A percentile compares a stretch with the other conserved stretches of the same genome.
Conservation (phyloP, 2,888 invertebrate genomes). For the Cordilura impudica region DNA sequence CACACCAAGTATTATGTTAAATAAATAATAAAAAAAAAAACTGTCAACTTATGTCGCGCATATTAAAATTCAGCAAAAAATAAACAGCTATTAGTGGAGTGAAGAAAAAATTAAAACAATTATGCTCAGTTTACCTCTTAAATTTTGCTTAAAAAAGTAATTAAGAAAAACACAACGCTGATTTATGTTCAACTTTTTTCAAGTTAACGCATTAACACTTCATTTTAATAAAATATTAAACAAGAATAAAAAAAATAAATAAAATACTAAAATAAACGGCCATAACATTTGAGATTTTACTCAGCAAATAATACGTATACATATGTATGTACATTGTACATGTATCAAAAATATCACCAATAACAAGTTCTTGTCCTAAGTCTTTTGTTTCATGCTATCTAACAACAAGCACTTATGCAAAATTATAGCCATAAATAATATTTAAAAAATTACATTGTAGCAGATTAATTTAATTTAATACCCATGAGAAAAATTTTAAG, state of each 20-base stretch:
- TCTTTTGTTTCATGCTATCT: constrained; percentile 53
- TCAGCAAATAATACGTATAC: neutral
- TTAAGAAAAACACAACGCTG: constrained; percentile 56
- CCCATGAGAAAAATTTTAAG: constrained; percentile 38
- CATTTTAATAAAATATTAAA: constrained; percentile 34
- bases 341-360: neutral
- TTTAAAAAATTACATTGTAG: constrained; percentile 29
- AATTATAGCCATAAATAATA: constrained; percentile 25
- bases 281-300: constrained; percentile 9
- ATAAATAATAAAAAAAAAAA: constrained; percentile 14
- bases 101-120: constrained; percentile 7
- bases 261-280: neutral
- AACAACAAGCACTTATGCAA: neutral
- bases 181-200: constrained; percentile 50
- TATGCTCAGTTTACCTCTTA: constrained; percentile 1
- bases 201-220: constrained; percentile 60
- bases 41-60: constrained; percentile 44
- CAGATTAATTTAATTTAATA: constrained; percentile 54
- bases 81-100: constrained; percentile 1
- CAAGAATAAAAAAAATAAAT: neutral
- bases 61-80: constrained; percentile 18
- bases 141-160: constrained; percentile 58
- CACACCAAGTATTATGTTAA: constrained; percentile 5
- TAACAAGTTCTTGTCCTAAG: constrained; percentile 50
- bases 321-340: neutral